Evolutionary conservation across 2,113 vertebrate species (phyloP).

Genomic region (Percopsis transmontana): DNA sequence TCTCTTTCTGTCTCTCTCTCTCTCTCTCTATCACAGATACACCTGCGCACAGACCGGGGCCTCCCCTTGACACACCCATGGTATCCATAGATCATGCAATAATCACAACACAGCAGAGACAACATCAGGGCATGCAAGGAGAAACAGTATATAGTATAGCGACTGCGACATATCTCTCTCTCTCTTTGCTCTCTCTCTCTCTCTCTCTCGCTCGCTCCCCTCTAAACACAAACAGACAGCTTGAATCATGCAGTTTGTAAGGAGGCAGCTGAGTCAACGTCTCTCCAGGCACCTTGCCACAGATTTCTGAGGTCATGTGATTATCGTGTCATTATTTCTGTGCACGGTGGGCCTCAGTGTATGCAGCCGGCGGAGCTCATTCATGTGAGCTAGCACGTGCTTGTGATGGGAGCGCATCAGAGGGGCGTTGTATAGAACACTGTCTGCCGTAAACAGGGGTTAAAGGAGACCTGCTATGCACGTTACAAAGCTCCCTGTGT

Average conservation of each 20-base stretch:
- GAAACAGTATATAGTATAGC: neutral
- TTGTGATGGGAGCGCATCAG: neutral
- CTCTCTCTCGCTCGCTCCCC: neutral
- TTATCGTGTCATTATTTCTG: conserved; percentile 74
- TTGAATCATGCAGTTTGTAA: conserved; percentile 31
- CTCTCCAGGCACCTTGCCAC: conserved; percentile 50
- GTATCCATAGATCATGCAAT: conserved; percentile 14
- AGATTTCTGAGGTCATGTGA: conserved; percentile 70
- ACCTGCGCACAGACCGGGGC: too few species aligned
- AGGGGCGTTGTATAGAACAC: neutral
- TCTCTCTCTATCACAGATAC: neutral
- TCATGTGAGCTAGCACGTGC: conserved; percentile 20
- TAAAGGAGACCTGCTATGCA: conserved; percentile 31
- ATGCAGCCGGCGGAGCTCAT: conserved; percentile 57
- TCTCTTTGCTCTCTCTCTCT: conserved; percentile 7
- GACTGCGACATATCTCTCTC: neutral
- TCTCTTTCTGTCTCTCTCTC: neutral
- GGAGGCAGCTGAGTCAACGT: conserved; percentile 62
- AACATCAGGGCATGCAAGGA: conserved; percentile 20
- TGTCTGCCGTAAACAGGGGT: conserved; percentile 13
- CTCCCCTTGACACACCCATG: neutral
- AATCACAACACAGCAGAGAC: conserved; percentile 4
- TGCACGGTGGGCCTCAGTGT: conserved; percentile 48
- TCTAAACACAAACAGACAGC: conserved; percentile 32
- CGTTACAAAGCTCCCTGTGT: conserved; percentile 38